Evolutionary conservation across 1,140 invertebrate species (phyloP).

Genomic region (Brachionus plicatilis): DNA sequence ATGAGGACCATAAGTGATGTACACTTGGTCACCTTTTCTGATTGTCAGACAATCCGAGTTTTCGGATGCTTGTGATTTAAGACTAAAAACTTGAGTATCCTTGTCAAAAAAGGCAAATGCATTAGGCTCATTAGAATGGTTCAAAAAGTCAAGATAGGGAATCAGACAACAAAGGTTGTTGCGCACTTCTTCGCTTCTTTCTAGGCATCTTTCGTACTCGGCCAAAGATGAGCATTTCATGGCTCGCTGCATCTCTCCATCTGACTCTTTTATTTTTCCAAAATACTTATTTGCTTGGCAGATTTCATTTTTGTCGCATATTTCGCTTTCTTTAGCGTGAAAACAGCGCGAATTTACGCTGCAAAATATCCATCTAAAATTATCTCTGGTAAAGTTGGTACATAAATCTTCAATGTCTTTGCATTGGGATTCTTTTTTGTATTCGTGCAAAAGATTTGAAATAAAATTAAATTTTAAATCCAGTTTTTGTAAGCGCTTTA

Average conservation of each 20-base stretch:
- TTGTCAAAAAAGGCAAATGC: background rate
- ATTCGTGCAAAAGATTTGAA: background rate
- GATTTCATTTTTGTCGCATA: background rate
- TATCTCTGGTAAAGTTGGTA: background rate
- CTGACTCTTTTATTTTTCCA: background rate
- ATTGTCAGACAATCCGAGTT: background rate
- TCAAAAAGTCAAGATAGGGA: conserved; percentile 38
- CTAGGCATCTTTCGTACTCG: background rate
- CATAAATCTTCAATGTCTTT: background rate
- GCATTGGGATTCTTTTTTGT: background rate
- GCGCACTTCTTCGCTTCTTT: background rate
- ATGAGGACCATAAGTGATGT: conserved; percentile 30
- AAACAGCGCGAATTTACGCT: conserved; percentile 27
- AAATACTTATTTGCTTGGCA: background rate
- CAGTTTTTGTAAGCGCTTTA: background rate
- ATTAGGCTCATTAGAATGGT: conserved; percentile 18
- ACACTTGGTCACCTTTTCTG: conserved; percentile 13
- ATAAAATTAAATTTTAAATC: conserved; percentile 3
- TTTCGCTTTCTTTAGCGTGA: conserved; percentile 15
- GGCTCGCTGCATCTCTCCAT: background rate
- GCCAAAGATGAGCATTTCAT: background rate
- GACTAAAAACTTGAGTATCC: background rate
- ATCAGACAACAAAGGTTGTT: conserved; percentile 35
- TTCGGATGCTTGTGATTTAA: background rate
- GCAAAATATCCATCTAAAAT: conserved; percentile 31